phyloP scores from a whole-genome alignment of 2,888 invertebrate species.

The Andrena bicolor region DNA sequence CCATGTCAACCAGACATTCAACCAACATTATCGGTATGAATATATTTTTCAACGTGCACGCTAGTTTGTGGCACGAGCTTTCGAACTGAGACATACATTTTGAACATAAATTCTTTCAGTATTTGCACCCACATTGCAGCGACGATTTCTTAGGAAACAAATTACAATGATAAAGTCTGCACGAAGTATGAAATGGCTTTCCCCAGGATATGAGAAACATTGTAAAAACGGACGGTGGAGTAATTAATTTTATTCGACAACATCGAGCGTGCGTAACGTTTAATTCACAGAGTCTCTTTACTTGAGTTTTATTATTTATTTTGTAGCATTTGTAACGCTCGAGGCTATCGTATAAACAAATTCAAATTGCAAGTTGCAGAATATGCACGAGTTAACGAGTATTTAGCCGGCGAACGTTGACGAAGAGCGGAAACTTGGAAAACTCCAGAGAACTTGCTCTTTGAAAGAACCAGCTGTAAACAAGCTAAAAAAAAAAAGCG shows the following conservation, averaged over 20 bases:
- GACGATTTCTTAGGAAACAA: too few species aligned
- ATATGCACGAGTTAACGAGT: slow-evolving; percentile 11
- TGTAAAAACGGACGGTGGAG: too few species aligned
- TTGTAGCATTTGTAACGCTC: neutral
- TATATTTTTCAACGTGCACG: slow-evolving; percentile 15
- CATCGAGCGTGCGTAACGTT: neutral
- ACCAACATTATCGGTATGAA: slow-evolving; percentile 11
- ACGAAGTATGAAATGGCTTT: too few species aligned
- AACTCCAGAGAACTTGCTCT: slow-evolving; percentile 19
- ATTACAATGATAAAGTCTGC: too few species aligned
- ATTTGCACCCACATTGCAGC: too few species aligned
- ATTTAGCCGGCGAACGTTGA: slow-evolving; percentile 19
- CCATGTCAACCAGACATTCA: slow-evolving; percentile 13
- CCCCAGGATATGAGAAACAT: too few species aligned
- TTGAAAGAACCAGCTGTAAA: slow-evolving; percentile 17
- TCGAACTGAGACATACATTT: neutral
- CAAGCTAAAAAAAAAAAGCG: slow-evolving; percentile 18
- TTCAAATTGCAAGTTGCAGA: slow-evolving; percentile 2
- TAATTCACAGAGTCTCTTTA: neutral
- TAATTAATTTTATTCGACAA: slow-evolving; percentile 5
- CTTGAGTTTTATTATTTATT: neutral
- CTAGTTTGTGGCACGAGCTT: neutral
- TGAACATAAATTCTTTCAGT: neutral
- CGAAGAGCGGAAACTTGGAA: slow-evolving; percentile 21
- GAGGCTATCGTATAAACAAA: neutral